phyloP scores from a whole-genome alignment of 2,113 vertebrate genomes.

The Odobenus rosmarus region DNA sequence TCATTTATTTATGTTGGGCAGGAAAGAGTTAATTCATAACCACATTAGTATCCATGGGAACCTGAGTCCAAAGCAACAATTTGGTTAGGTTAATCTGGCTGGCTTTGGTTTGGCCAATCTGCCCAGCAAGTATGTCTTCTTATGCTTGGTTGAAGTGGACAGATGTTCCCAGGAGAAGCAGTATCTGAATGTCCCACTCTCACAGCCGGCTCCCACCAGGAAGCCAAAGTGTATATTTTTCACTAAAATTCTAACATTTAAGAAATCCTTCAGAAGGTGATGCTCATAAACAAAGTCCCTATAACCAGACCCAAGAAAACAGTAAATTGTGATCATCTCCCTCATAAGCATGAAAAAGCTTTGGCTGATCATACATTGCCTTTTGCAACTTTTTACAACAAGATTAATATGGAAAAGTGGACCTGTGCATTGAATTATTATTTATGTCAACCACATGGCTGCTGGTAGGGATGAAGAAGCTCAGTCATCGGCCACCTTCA shows the following conservation, averaged over 20 bases:
- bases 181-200: not conserved
- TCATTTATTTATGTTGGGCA: not conserved
- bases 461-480: not conserved
- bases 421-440: not conserved
- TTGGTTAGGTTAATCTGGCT: not conserved
- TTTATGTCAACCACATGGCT: not conserved
- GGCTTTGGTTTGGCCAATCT: not conserved
- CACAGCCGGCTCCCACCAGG: not conserved
- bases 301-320: not conserved
- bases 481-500: not conserved
- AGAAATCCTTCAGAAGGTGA: not conserved
- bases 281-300: not conserved
- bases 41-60: not conserved
- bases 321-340: not conserved
- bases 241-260: not conserved
- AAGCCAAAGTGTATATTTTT: not conserved
- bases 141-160: not conserved
- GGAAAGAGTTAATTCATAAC: not conserved
- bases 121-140: not conserved
- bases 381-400: not conserved
- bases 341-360: not conserved
- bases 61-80: not conserved
- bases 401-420: not conserved
- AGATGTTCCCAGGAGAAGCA: not conserved
- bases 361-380: not conserved